Conservation (phyloP, 1,140 invertebrate genomes). For the Ceratoteleas bidentatus region DNA sequence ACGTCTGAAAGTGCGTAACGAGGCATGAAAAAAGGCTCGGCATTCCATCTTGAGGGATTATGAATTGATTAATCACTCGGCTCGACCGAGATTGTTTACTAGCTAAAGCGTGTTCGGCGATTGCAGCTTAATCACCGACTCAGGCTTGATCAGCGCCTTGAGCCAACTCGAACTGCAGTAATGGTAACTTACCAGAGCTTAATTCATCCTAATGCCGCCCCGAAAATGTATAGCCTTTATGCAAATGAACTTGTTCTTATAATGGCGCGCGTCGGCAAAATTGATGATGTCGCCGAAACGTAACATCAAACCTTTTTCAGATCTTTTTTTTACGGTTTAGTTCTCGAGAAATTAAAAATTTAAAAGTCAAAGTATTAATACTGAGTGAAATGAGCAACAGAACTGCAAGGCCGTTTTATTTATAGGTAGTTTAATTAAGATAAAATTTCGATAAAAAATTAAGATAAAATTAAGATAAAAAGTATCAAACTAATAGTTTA, state of each 20-base stretch:
- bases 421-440: too few species aligned
- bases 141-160: slow-evolving; percentile 51
- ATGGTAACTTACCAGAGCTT: slow-evolving; percentile 32
- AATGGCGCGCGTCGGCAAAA: background rate
- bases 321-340: too few species aligned
- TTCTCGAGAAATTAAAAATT: too few species aligned
- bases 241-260: slow-evolving; percentile 8
- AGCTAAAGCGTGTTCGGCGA: slow-evolving; percentile 41
- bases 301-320: too few species aligned
- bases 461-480: too few species aligned
- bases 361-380: too few species aligned
- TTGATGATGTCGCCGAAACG: background rate
- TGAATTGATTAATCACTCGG: slow-evolving; percentile 51
- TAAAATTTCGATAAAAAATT: too few species aligned
- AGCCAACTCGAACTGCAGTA: slow-evolving; percentile 33
- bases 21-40: background rate
- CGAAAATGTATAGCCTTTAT: slow-evolving; percentile 21
- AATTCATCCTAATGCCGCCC: slow-evolving; percentile 18
- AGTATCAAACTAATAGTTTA: too few species aligned
- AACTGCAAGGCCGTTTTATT: too few species aligned
- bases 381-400: too few species aligned
- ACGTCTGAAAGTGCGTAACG: background rate
- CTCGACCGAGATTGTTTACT: slow-evolving; percentile 64
- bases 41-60: slow-evolving; percentile 16
- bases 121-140: slow-evolving; percentile 50